Evolutionary conservation across 2,888 invertebrate species (phyloP).

Genomic region (Pristionchus arcanus): DNA sequence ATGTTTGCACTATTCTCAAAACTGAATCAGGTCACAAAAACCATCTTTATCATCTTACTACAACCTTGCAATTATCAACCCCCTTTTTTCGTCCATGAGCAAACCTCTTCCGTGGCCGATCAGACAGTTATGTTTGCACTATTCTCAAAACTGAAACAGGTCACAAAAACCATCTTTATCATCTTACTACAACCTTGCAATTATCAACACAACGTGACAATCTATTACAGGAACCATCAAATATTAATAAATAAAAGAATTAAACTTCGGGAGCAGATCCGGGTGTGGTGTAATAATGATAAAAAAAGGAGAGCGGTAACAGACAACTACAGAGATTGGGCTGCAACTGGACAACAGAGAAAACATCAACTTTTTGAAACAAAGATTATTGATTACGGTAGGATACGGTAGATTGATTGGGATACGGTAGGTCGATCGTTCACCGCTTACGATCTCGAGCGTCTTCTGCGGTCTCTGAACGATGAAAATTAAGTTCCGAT

Average conservation of each 20-base stretch:
- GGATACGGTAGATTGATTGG: not conserved
- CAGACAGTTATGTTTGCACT: too few species aligned
- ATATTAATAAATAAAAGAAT: not conserved
- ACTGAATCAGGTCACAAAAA: not conserved
- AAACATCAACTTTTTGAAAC: not conserved
- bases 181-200: not conserved
- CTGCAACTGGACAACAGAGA: not conserved
- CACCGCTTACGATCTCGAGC: constrained; percentile 23
- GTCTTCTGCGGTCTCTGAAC: constrained; percentile 40
- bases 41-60: not conserved
- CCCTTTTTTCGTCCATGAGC: too few species aligned
- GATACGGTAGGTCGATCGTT: constrained; percentile 14
- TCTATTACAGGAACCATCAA: not conserved
- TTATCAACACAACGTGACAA: not conserved
- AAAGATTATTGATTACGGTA: not conserved
- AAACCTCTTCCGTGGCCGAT: too few species aligned
- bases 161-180: not conserved
- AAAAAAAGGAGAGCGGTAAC: not conserved
- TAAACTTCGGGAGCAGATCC: not conserved
- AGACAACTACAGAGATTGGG: not conserved
- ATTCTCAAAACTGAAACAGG: too few species aligned
- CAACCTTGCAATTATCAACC: not conserved
- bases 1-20: too few species aligned
- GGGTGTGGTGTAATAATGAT: not conserved
- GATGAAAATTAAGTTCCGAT: not conserved